A percentile compares a stretch with the other conserved stretches of the same genome.
phyloP scores from a whole-genome alignment of 2,797 vertebrate species.

The Urophycis tenuis region DNA sequence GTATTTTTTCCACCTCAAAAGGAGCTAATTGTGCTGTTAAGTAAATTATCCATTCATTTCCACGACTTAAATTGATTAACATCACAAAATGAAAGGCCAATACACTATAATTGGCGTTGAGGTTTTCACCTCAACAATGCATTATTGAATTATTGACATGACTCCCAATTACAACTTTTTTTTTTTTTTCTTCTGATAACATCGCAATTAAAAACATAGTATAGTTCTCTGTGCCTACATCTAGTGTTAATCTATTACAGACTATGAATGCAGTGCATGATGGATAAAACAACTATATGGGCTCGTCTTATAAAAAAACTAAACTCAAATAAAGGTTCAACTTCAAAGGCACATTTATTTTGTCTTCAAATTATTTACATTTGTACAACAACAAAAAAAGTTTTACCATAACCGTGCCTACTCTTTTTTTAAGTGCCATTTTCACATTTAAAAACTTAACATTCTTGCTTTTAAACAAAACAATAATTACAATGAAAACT shows the following conservation, averaged over 20 bases:
- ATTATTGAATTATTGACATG: neutral
- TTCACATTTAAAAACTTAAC: constrained; percentile 79
- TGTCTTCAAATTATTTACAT: constrained; percentile 85
- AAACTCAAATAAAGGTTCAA: neutral
- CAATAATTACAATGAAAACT: neutral
- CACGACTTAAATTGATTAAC: neutral
- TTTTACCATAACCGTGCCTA: constrained; percentile 40
- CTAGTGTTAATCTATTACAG: neutral
- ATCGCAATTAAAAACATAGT: neutral
- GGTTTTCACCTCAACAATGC: neutral
- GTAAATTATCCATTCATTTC: neutral
- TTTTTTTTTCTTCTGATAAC: no score
- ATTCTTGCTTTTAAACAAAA: constrained; percentile 56
- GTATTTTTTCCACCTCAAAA: neutral
- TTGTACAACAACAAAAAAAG: constrained; percentile 79
- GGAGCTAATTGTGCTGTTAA: neutral
- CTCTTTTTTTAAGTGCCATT: constrained; percentile 80
- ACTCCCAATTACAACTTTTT: neutral
- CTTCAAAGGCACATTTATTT: constrained; percentile 81
- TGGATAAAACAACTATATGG: neutral
- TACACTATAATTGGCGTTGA: neutral
- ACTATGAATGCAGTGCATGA: neutral
- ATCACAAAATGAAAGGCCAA: neutral
- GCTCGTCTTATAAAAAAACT: neutral
- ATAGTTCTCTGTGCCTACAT: no score